phyloP scores from a whole-genome alignment of 2,888 invertebrate genomes.

The Xiphydria camelus region DNA sequence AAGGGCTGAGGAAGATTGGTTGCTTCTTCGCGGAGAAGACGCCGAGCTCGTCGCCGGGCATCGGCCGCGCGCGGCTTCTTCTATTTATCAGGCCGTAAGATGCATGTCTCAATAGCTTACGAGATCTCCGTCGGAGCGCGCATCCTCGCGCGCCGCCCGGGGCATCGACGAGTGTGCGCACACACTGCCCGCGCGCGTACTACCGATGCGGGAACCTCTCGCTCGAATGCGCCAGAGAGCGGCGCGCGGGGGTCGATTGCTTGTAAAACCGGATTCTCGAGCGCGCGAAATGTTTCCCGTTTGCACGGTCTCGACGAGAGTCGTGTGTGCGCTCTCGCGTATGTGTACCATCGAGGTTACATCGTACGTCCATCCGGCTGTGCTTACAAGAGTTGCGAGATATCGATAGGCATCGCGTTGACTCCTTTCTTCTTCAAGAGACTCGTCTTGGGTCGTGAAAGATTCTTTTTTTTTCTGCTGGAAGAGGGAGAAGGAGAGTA shows the following conservation, averaged over 20 bases:
- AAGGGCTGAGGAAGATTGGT: slow-evolving; percentile 38
- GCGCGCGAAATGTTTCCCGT: slow-evolving; percentile 51
- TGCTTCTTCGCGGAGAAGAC: slow-evolving; percentile 37
- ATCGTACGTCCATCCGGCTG: no score
- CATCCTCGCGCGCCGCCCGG: background rate
- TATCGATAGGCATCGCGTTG: slow-evolving; percentile 39
- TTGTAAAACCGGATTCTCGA: slow-evolving; percentile 57
- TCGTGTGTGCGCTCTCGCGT: slow-evolving; percentile 49
- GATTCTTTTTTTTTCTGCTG: no score
- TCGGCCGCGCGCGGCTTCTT: slow-evolving; percentile 25
- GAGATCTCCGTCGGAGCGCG: no score
- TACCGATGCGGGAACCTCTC: no score
- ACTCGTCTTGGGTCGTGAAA: slow-evolving; percentile 12
- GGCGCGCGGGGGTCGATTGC: slow-evolving; percentile 42
- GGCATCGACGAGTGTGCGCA: slow-evolving; percentile 3
- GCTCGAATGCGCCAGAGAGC: no score
- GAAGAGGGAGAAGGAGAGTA: no score
- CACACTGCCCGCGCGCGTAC: no score
- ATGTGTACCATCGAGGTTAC: no score
- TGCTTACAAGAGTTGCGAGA: no score
- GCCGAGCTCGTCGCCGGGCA: no score
- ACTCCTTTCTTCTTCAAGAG: slow-evolving; percentile 17
- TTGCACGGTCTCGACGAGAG: no score
- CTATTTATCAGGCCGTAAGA: slow-evolving; percentile 40
- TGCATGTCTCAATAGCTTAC: slow-evolving; percentile 45